phyloP scores from a whole-genome alignment of 2,888 invertebrate genomes.

The Clostera curtula region DNA sequence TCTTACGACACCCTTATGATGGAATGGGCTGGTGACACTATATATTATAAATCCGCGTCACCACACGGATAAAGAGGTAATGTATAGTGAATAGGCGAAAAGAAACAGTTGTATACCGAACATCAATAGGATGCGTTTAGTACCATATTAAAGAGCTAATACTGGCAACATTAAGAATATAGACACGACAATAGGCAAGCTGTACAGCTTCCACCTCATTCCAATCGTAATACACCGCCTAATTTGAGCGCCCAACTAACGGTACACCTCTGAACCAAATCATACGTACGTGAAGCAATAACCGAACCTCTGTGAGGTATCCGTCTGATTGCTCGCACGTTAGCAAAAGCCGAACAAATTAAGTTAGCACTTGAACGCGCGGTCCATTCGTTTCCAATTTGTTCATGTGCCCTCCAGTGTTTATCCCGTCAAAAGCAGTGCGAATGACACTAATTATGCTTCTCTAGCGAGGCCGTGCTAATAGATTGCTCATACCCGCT shows the following conservation, averaged over 20 bases:
- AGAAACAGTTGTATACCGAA: too few relatives aligned
- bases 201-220: too few relatives aligned
- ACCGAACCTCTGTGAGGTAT: constrained; percentile 37
- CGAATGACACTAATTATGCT: constrained; percentile 71
- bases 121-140: too few relatives aligned
- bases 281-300: constrained; percentile 40
- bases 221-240: constrained; percentile 9
- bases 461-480: constrained; percentile 55
- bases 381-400: constrained; percentile 69
- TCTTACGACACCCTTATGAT: too few relatives aligned
- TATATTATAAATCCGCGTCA: too few relatives aligned
- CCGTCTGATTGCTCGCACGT: constrained; percentile 60
- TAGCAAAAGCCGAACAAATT: constrained; percentile 72
- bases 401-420: constrained; percentile 59
- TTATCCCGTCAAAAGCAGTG: constrained; percentile 71
- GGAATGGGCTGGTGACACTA: too few relatives aligned
- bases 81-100: too few relatives aligned
- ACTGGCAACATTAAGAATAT: too few relatives aligned
- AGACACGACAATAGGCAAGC: too few relatives aligned
- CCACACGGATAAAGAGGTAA: too few relatives aligned
- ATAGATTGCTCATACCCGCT: constrained; percentile 58
- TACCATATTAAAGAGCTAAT: too few relatives aligned
- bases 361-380: constrained; percentile 61
- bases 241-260: constrained; percentile 31
- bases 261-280: constrained; percentile 37